Conservation (phyloP, 2,797 vertebrate genomes). For the Erpetoichthys calabaricus region DNA sequence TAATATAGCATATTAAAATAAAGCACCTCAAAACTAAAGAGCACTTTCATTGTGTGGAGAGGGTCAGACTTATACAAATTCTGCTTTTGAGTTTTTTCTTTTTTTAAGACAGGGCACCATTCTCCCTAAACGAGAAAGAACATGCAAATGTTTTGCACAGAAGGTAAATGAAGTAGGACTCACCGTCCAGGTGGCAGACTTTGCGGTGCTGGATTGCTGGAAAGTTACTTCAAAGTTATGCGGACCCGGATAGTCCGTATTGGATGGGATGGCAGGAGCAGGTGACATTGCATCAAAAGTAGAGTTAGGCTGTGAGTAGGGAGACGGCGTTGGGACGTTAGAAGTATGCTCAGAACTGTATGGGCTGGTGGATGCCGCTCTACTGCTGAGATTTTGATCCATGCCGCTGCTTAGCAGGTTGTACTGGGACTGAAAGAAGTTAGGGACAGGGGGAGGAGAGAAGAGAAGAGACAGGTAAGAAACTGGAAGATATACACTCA, state of each 20-base stretch:
- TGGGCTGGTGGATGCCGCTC: conserved; percentile 79
- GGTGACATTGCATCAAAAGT: conserved; percentile 95
- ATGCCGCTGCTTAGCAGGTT: conserved; percentile 95
- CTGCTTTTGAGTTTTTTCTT: not conserved
- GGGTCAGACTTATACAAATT: not conserved
- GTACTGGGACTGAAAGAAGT: conserved; percentile 83
- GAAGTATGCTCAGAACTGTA: conserved; percentile 89
- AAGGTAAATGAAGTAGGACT: conserved; percentile 39
- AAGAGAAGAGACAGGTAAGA: conserved; percentile 60
- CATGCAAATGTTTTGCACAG: not conserved
- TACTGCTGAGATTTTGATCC: conserved; percentile 86
- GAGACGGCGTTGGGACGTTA: conserved; percentile 76
- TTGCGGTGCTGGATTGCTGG: conserved; percentile 96
- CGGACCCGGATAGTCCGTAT: conserved; percentile 88
- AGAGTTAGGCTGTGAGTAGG: conserved; percentile 96
- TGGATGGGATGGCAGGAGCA: conserved; percentile 89
- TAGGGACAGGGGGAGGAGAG: conserved; percentile 33
- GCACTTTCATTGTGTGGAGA: too few species aligned
- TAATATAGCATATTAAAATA: too few species aligned
- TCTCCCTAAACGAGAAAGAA: too few species aligned
- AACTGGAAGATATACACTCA: conserved; percentile 35
- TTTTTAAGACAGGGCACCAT: not conserved
- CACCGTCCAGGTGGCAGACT: conserved; percentile 97
- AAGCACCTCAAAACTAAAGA: too few species aligned
- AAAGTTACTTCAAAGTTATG: conserved; percentile 95